phyloP scores from a whole-genome alignment of 2,888 invertebrate species.

The Dicyrtomina minuta region DNA sequence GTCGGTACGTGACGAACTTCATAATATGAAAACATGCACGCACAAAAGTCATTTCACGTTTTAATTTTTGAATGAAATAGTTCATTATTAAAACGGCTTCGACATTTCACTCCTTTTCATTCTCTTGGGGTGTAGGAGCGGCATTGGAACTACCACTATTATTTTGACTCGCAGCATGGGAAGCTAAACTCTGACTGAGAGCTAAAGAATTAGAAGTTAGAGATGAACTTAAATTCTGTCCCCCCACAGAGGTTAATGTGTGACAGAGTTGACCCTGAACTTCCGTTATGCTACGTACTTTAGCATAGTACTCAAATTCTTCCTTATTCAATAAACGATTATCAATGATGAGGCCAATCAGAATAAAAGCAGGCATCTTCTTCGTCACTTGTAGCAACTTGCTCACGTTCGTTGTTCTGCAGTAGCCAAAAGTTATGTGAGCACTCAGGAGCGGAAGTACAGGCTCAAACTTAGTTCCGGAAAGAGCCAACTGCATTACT shows the following conservation, averaged over 20 bases:
- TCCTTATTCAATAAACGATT: constrained; percentile 41
- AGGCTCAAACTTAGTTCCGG: constrained; percentile 68
- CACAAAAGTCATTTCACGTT: too few relatives aligned
- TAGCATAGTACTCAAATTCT: constrained; percentile 37
- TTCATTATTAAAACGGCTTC: too few relatives aligned
- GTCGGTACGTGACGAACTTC: too few relatives aligned
- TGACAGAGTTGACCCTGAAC: constrained; percentile 19
- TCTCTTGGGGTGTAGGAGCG: neutral
- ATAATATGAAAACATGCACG: too few relatives aligned
- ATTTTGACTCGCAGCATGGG: neutral
- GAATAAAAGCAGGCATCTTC: constrained; percentile 69
- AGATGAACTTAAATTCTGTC: constrained; percentile 2
- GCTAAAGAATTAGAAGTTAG: neutral
- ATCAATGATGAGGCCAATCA: constrained; percentile 62
- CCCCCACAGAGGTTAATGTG: constrained; percentile 21
- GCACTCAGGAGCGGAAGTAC: constrained; percentile 67
- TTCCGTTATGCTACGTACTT: neutral
- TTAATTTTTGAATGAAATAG: too few relatives aligned
- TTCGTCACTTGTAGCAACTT: constrained; percentile 68
- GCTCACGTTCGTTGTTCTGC: constrained; percentile 65
- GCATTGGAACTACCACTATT: neutral
- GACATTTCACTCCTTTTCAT: too few relatives aligned
- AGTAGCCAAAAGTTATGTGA: constrained; percentile 69
- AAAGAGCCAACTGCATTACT: constrained; percentile 68
- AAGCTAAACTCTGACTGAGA: constrained; percentile 7